phyloP scores from a whole-genome alignment of 2,888 invertebrate species.

The Schizotus pectinicornis region DNA sequence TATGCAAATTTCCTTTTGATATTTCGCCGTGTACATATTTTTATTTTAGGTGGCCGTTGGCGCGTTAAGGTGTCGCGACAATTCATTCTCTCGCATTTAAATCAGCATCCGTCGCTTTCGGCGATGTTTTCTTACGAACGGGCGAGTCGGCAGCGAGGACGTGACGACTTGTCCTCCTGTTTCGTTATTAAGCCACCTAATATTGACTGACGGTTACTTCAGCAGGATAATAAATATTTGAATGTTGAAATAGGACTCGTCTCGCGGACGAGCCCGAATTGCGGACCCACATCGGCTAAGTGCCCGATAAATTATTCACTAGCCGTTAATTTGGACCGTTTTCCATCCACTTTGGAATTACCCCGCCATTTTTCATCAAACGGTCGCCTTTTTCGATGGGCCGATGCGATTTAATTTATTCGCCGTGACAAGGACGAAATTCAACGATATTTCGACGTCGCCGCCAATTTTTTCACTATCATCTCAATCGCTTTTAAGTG shows the following conservation, averaged over 20 bases:
- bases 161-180: slow-evolving; percentile 5
- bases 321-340: slow-evolving; percentile 33
- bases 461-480: no score
- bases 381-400: slow-evolving; percentile 17
- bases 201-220: slow-evolving; percentile 37
- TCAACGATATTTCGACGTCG: background rate
- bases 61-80: background rate
- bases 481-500: no score
- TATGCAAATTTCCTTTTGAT: slow-evolving; percentile 2
- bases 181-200: slow-evolving; percentile 26
- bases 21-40: background rate
- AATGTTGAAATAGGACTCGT: slow-evolving; percentile 35
- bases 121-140: no score
- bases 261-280: slow-evolving; percentile 14
- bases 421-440: slow-evolving; percentile 10
- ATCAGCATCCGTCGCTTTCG: no score
- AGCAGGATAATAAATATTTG: slow-evolving; percentile 37
- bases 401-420: slow-evolving; percentile 25
- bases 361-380: slow-evolving; percentile 30
- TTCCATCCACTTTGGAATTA: slow-evolving; percentile 33
- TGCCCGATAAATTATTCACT: slow-evolving; percentile 34
- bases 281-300: slow-evolving; percentile 32
- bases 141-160: background rate
- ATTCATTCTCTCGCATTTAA: background rate
- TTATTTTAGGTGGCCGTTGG: background rate